Conservation (phyloP, 2,888 invertebrate species). For the Acanthococcus lagerstroemiae region DNA sequence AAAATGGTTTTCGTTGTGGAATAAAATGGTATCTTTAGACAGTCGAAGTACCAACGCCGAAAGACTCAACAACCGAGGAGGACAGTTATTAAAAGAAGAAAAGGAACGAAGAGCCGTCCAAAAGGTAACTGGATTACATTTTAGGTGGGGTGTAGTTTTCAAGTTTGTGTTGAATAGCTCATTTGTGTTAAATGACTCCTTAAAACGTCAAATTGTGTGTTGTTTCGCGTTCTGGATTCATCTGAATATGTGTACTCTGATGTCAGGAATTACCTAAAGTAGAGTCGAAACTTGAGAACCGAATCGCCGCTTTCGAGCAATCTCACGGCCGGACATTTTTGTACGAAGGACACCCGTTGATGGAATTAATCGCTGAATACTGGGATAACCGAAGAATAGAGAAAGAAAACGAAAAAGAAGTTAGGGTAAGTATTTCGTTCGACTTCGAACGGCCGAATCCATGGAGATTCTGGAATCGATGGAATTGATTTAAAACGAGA, state of each 20-base stretch:
- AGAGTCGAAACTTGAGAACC: slow-evolving; percentile 52
- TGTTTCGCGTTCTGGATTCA: too few relatives aligned
- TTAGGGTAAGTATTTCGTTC: slow-evolving; percentile 30
- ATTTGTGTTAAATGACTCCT: too few relatives aligned
- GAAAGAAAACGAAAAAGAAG: slow-evolving; percentile 39
- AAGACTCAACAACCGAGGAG: slow-evolving; percentile 71
- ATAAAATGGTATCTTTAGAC: slow-evolving; percentile 64
- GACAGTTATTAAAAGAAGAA: slow-evolving; percentile 74
- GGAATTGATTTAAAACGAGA: too few relatives aligned
- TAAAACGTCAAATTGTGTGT: too few relatives aligned
- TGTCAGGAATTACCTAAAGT: slow-evolving; percentile 57
- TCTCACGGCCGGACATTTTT: slow-evolving; percentile 49
- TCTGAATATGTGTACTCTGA: neutral
- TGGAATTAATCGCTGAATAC: slow-evolving; percentile 51
- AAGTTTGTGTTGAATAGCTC: too few relatives aligned
- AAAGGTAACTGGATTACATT: slow-evolving; percentile 42
- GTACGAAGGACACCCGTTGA: slow-evolving; percentile 53
- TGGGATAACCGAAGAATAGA: slow-evolving; percentile 45
- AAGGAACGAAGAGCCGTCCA: slow-evolving; percentile 67
- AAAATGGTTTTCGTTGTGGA: slow-evolving; percentile 60
- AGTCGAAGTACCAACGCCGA: slow-evolving; percentile 63
- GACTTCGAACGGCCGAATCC: too few relatives aligned
- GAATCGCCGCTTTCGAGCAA: slow-evolving; percentile 49
- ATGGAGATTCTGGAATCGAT: too few relatives aligned
- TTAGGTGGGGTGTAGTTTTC: too few relatives aligned